A percentile compares a stretch with the other conserved stretches of the same genome.
Evolutionary conservation across 2,888 invertebrate genomes (phyloP).

Genomic region (Rhimphoctona megacephalus): DNA sequence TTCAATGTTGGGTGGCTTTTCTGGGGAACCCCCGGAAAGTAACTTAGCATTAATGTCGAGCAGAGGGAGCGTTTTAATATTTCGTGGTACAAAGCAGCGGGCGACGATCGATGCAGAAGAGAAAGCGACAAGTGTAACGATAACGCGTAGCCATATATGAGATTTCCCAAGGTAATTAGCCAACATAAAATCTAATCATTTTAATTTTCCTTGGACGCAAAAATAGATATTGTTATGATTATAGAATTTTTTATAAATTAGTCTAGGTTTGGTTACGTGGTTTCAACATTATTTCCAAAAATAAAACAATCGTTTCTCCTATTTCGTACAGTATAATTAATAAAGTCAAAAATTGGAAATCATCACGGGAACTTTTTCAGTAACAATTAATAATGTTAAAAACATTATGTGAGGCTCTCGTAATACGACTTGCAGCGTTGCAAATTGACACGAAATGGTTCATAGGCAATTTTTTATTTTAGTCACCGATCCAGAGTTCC

Average conservation of each 20-base stretch:
- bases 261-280: background rate
- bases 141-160: no score
- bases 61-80: constrained; percentile 70
- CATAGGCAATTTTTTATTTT: no score
- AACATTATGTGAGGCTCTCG: no score
- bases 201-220: background rate
- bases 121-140: constrained; percentile 42
- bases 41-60: constrained; percentile 68
- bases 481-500: no score
- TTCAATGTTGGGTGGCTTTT: constrained; percentile 52
- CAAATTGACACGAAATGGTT: no score
- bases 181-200: background rate
- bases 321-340: background rate
- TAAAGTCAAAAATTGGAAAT: no score
- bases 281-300: background rate
- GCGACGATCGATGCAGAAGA: constrained; percentile 29
- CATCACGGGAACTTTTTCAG: no score
- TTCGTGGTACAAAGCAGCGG: constrained; percentile 33
- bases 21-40: constrained; percentile 55
- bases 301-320: background rate
- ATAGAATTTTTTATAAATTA: background rate
- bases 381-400: no score
- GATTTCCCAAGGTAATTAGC: background rate
- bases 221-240: background rate
- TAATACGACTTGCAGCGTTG: no score